A percentile compares a stretch with the other conserved stretches of the same genome.
phyloP scores from a whole-genome alignment of 2,113 vertebrate genomes.

The Athene noctua region DNA sequence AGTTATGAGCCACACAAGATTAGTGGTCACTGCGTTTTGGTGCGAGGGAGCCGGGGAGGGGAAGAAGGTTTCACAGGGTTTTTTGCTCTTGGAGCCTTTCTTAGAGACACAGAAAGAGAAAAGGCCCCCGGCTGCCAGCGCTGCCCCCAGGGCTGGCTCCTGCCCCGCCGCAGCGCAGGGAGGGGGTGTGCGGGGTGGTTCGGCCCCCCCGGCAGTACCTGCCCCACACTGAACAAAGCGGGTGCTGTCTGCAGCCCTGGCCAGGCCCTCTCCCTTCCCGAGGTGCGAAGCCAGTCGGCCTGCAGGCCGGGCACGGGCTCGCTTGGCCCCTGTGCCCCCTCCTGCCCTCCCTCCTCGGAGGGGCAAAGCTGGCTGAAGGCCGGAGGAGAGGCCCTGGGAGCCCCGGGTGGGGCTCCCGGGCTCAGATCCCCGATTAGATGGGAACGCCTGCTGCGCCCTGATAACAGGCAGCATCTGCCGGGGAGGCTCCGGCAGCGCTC shows the following conservation, averaged over 20 bases:
- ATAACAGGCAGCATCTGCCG: conserved; percentile 37
- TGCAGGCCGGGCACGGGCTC: not conserved
- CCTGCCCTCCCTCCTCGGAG: not conserved
- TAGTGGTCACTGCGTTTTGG: not conserved
- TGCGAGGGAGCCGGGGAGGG: not conserved
- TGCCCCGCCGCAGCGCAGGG: not conserved
- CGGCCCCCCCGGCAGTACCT: not conserved
- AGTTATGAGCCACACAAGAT: conserved; percentile 4
- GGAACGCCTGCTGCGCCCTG: conserved; percentile 58
- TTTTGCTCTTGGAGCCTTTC: not conserved
- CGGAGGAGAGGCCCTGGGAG: conserved; percentile 16
- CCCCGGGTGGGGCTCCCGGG: not conserved
- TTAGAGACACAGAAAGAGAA: not conserved
- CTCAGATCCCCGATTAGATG: conserved; percentile 54
- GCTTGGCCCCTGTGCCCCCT: not conserved
- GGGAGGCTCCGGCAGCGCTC: conserved; percentile 17
- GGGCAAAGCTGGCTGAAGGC: not conserved
- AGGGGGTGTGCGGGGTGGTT: not conserved
- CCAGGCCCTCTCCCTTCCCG: too few species aligned
- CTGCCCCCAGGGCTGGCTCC: not conserved
- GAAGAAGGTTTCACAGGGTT: not conserved
- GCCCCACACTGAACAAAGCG: not conserved
- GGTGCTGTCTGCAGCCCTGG: not conserved
- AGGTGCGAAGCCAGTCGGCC: not conserved
- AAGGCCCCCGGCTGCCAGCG: not conserved